phyloP scores from a whole-genome alignment of 2,113 vertebrate species.

The Brienomyrus brachyistius region DNA sequence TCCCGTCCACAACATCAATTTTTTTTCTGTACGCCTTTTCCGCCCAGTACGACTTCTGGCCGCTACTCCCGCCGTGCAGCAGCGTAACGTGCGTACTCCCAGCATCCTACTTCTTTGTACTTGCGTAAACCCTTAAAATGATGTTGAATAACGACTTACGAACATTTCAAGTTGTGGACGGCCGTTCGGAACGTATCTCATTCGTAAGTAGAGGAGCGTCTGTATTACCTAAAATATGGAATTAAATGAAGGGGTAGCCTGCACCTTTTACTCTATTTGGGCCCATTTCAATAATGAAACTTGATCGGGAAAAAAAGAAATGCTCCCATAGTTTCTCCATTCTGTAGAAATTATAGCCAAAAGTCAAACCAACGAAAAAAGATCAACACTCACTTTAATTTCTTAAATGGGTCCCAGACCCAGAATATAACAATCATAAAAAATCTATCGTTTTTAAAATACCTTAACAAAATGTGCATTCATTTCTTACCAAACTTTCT shows the following conservation, averaged over 20 bases:
- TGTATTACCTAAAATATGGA: not conserved
- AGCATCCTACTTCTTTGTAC: too few species aligned
- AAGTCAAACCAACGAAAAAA: not conserved
- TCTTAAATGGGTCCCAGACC: constrained; percentile 5
- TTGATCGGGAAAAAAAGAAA: not conserved
- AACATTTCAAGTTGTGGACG: too few species aligned
- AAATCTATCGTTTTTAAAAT: constrained; percentile 11
- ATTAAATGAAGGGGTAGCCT: not conserved
- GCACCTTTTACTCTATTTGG: not conserved
- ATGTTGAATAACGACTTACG: too few species aligned
- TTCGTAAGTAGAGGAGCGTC: too few species aligned
- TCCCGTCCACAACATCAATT: too few species aligned
- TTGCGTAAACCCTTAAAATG: too few species aligned
- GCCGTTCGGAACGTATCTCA: too few species aligned
- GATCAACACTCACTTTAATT: constrained; percentile 6
- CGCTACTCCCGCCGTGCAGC: too few species aligned
- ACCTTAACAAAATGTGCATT: constrained; percentile 12
- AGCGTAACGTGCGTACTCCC: too few species aligned
- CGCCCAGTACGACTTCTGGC: too few species aligned
- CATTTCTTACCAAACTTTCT: constrained; percentile 70
- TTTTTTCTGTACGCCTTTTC: too few species aligned
- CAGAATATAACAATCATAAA: constrained; percentile 4
- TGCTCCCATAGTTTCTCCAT: not conserved
- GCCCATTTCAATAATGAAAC: not conserved
- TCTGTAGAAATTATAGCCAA: not conserved